Evolutionary conservation across 1,140 invertebrate genomes (phyloP).

Genomic region (Conus betulinus): DNA sequence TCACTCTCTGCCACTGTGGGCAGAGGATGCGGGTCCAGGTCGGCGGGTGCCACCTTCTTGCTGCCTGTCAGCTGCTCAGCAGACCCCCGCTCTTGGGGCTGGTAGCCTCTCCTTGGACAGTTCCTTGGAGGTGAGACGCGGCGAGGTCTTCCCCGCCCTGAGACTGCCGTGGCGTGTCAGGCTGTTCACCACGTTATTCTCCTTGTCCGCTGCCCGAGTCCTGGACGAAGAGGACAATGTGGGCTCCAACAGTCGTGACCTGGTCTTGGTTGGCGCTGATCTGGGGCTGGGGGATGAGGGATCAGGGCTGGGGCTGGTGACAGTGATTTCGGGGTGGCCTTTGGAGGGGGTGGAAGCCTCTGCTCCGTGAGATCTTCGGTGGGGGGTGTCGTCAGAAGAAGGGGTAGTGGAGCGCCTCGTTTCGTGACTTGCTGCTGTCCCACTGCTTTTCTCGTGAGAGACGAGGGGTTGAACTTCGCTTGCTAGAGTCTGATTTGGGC

Average conservation of each 20-base stretch:
- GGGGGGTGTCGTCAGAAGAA: constrained; percentile 31
- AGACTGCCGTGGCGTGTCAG: constrained; percentile 16
- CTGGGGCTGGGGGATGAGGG: too few species aligned
- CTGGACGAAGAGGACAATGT: constrained; percentile 24
- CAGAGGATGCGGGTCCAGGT: constrained; percentile 32
- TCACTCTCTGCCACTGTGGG: constrained; percentile 42
- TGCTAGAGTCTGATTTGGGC: not conserved
- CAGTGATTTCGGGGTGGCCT: not conserved
- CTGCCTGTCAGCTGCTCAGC: not conserved
- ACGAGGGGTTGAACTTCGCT: constrained; percentile 31
- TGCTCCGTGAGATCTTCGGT: constrained; percentile 56
- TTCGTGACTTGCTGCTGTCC: constrained; percentile 11
- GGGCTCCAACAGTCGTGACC: constrained; percentile 19
- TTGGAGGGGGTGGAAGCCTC: constrained; percentile 54
- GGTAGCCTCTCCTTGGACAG: constrained; percentile 15
- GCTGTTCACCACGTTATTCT: not conserved
- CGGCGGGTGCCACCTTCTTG: constrained; percentile 17
- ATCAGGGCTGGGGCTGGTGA: not conserved
- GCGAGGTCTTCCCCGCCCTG: constrained; percentile 18
- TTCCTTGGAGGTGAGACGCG: constrained; percentile 19
- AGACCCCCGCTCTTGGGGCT: not conserved
- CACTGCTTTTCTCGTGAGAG: constrained; percentile 19
- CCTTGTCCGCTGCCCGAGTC: not conserved
- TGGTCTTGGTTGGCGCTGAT: constrained; percentile 35
- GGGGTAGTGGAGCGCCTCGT: not conserved